Evolutionary conservation across 1,140 invertebrate species (phyloP), one percentile per base, ranked within the genome.

Genomic region (Musca vetustissima): DNA sequence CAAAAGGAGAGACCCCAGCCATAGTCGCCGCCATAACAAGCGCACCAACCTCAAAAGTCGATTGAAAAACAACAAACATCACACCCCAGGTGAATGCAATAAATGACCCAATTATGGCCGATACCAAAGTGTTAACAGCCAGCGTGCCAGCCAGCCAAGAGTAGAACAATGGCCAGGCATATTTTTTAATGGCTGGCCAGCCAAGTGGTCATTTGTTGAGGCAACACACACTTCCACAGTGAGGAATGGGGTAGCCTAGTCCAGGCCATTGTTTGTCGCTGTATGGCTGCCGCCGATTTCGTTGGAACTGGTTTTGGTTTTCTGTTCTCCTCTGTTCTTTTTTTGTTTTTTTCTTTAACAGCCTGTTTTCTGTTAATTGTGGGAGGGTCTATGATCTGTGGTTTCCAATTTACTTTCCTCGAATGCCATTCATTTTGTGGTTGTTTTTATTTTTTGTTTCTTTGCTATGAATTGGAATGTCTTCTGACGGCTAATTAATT

Each of bases 191-290:
- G 8, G 64, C 32, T 3, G 64, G 47, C 64, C 36, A 50, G 52
- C 69, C 69, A 70, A 70, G 53, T 64, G 69, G 69, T 65, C 65
- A 70, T 70, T n/a, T 70, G 66, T 61, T 70, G 36, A 61, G 36
- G 4, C 25, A 61, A 57, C 57, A 43, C 36, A 13, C 36, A 43
- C 36, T 8, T 11, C 6, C 36, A 43, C 6, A 6, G 8, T 21
- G 19, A 4, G 2, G 11, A 61, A 61, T 32, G 28, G 28, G 28
- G n/a, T n/a, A n/a, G n/a, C n/a, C n/a, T n/a, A n/a, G n/a, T n/a
- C n/a, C n/a, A n/a, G n/a, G n/a, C n/a, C n/a, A n/a, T n/a, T n/a
- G n/a, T n/a, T n/a, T n/a, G n/a, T n/a, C n/a, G n/a, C n/a, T n/a
- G n/a, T n/a, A n/a, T n/a, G n/a, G n/a, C n/a, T n/a, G n/a, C n/a